Base-by-base conservation (phyloP, 2,888 invertebrate genomes). In the Zhuqinia jingwanae region DNA sequence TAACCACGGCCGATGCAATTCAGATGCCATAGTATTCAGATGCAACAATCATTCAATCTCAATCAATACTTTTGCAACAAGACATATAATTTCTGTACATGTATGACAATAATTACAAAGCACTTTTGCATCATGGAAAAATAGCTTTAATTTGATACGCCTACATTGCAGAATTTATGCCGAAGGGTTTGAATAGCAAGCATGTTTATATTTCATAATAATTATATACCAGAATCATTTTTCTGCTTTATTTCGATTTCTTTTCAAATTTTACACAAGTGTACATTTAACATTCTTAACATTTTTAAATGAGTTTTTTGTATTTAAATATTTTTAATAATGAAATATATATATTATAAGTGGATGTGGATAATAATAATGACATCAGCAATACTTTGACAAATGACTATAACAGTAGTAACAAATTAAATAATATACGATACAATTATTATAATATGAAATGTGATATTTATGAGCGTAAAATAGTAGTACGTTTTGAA, bases 321-420 rank as follows among this genome's bases (percentile, higher is more conserved):
- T n/a, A n/a, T n/a, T 36, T 68, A 70, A 56, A 56, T 70, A 56
- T 56, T 20, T 45, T 3, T 65, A 20, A 60, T n/a, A 53, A 53
- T 27, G 8, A 11, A 75, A 53, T 53, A 30, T 27, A 53, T 50
- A 17, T 10, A 30, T 65, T 17, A n/a, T n/a, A n/a, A n/a, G n/a
- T n/a, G n/a, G n/a, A n/a, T 77, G 36, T 50, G 36, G 11, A n/a
- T 20, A 50, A 80, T 79, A 79, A 47, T 63, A 85, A 75, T 85
- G 50, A 85, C 36, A 63, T 76, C 86, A 86, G 86, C 80, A 86
- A 86, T 86, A 86, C 86, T 86, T 86, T 80, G 63, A 85, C 50
- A 85, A 85, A 76, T 86, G 86, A 86, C 86, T 78, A 80, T 63
- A 86, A 79, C 78, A 75, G 75, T 79, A 85, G 65, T 27, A 85